phyloP scores from a whole-genome alignment of 2,888 invertebrate genomes.

The Graphium colonna region DNA sequence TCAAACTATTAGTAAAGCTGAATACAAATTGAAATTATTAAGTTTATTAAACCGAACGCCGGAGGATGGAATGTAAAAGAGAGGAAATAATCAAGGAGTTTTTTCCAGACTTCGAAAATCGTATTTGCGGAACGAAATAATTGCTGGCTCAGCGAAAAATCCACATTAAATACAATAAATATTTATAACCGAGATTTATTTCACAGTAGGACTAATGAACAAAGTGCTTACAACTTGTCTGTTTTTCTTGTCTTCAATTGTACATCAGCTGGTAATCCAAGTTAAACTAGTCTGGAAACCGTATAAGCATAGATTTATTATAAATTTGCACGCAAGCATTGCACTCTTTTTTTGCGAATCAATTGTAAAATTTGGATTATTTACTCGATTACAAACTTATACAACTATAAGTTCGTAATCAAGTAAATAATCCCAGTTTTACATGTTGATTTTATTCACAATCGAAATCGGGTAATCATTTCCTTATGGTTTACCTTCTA shows the following conservation, averaged over 20 bases:
- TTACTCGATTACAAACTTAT: no score
- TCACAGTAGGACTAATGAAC: no score
- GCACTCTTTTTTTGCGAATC: background rate
- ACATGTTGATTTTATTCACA: no score
- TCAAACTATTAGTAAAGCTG: constrained; percentile 27
- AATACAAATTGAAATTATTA: constrained; percentile 30
- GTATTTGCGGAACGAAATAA: constrained; percentile 2
- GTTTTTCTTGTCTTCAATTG: background rate
- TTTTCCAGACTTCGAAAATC: constrained; percentile 6
- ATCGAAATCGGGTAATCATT: no score
- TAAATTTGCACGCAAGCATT: constrained; percentile 62
- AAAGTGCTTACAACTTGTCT: background rate
- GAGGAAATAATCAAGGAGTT: constrained; percentile 7
- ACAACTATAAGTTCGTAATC: no score
- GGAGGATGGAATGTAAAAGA: constrained; percentile 13
- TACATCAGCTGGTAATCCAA: background rate
- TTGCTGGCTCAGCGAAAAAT: background rate
- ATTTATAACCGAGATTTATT: background rate
- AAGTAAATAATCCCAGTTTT: no score
- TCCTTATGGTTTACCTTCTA: no score
- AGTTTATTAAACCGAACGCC: constrained; percentile 28
- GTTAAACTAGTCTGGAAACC: constrained; percentile 16
- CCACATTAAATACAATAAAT: no score
- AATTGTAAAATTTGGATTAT: constrained; percentile 4
- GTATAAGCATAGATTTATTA: constrained; percentile 36